Evolutionary conservation across 2,113 vertebrate species (phyloP), one percentile per base, ranked within the genome.

Genomic region (Pagrus major): DNA sequence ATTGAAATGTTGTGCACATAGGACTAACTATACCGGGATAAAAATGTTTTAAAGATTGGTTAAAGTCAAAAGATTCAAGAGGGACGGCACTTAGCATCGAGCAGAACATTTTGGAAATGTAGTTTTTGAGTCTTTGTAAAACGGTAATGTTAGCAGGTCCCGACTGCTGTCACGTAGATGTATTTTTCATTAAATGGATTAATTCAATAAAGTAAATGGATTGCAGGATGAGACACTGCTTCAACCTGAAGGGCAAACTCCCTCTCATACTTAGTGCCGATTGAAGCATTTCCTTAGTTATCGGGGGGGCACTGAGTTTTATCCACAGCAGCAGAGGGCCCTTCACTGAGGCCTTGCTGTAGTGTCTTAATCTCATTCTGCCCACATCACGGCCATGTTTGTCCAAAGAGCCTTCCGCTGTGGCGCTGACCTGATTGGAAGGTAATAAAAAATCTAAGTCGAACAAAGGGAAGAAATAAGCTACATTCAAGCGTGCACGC

Each of bases 391-490:
- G 94, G 95, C 96, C 95, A 94, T 96, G 96, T 97, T 97, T 97
- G 95, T 96, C 96, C 96, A 96, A 96, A 97, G 97, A 97, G 96
- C 93, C 95, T 96, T n/a, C 94, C 86, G 91, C 94, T 91, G 95
- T 94, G 93, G 94, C 94, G 95, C 95, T 91, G 95, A 97, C 95
- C 96, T 98, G 97, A 98, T 97, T 98, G 97, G 97, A 96, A 97
- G 95, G 96, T 97, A 98, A 98, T 98, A 98, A 97, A n/a, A 98
- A 97, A 97, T 96, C 97, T 96, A 95, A 94, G 94, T 94, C 94
- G 95, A 97, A 96, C 96, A 92, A 93, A 93, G 90, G 89, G 88
- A 90, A 89, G 88, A 94, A 93, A 89, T 89, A 92, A 88, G 90
- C 89, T 88, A 89, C 89, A 87, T 86, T 86, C 90, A 87, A 65